Base-by-base conservation (phyloP, 2,888 invertebrate species). In the Acronicta psi region DNA sequence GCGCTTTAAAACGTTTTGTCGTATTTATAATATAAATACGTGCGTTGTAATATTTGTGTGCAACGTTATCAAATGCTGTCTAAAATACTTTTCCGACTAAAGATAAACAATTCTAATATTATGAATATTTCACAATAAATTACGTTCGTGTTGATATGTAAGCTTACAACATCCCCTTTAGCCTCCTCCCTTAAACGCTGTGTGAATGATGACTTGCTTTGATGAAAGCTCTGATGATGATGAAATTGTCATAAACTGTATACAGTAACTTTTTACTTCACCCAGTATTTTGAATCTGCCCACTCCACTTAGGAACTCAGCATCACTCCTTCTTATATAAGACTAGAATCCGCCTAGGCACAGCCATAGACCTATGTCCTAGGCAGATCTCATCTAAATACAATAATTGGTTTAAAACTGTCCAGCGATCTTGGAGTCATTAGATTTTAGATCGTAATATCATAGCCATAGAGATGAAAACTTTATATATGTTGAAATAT, bases 321-420 rank as follows among this genome's bases (percentile, higher is more conserved):
- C 20, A 51, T 23, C 17, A 36, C n/a, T 17, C 50, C 45, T 18
- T 41, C 44, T 61, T 59, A 49, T 59, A 37, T 41, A 67, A 68
- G 75, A 77, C 77, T 75, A 77, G 75, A 68, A 53, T 68, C 67
- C 58, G 55, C 74, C 75, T 67, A 64, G 60, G 61, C 57, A 73
- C 75, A 50, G 58, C 16, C 70, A 74, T 59, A 77, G 59, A 67
- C 75, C 70, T 53, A 60, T 66, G 66, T 66, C 74, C 69, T 54
- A 61, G 71, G 67, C 49, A 64, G 67, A 77, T 63, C 71, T 70
- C 60, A 74, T 54, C 58, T 73, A 63, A 49, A 66, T 54, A 64
- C 18, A 62, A 20, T 25, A 41, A 52, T 62, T 16, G 25, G 37
- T 55, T 58, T 23, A 37, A 37, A 37, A 36, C 13, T 20, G 45